Base-by-base conservation (phyloP, 2,797 vertebrate species). In the Melanotaenia maccullochi region DNA sequence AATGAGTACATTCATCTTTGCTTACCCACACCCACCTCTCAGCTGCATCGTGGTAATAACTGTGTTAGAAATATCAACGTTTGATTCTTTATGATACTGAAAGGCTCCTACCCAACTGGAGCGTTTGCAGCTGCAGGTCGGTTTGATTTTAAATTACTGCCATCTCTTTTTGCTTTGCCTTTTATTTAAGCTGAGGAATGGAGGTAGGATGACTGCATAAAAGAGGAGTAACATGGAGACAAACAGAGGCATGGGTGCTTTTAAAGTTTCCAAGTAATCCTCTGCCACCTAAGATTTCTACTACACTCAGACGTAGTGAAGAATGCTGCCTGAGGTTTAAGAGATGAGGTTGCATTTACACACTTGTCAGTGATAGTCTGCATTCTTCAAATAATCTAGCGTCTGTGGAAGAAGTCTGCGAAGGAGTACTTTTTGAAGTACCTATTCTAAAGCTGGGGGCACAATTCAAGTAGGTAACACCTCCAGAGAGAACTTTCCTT, bases 1-100 rank as follows among this genome's bases (percentile, higher is more conserved):
- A 84, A 78, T 66, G 81, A 86, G 79, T 78, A 68, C 82, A 85
- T 89, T 84, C 68, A 76, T 88, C 80, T 82, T 76, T 69, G 75
- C 72, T 62, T 73, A 71, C 63, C 57, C 71, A 77, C 84, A 75
- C 81, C 76, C 78, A 81, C 74, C 77, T 74, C 77, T 85, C 78
- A 69, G 69, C 57, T 75, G 60, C 68, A 68, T 63, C 9, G 47
- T 40, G 69, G 67, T 79, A 75, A 87, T 85, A 79, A 73, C 73
- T 57, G 65, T 73, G 55, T 75, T 51, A 66, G 66, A 81, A 84
- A 85, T 52, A 77, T 70, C 61, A 82, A 51, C 65, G 60, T 75
- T 76, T 86, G 80, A 80, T 87, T 79, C 68, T 78, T 40, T 71
- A 69, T 68, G 61, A 87, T 75, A 18, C 67, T 1, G 2, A 72